phyloP scores from a whole-genome alignment of 2,888 invertebrate genomes.

The Ischnura elegans region DNA sequence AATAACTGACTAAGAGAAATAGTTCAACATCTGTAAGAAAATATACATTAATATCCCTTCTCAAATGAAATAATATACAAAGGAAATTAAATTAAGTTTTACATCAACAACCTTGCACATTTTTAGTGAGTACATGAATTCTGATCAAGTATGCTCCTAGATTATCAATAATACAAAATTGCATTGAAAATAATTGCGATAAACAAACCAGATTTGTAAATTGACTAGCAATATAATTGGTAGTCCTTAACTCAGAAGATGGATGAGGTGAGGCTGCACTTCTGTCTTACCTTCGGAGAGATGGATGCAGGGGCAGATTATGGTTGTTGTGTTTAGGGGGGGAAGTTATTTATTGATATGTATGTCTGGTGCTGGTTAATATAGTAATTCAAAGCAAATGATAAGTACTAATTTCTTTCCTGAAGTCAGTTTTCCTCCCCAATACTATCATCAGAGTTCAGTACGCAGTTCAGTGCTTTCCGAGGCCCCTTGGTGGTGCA shows the following conservation, averaged over 20 bases:
- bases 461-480: background rate
- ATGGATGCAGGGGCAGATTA: no score
- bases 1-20: background rate
- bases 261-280: background rate
- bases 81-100: background rate
- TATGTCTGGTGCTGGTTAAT: conserved; percentile 6
- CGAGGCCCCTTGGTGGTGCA: no score
- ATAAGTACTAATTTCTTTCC: background rate
- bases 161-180: background rate
- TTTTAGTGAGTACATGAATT: background rate
- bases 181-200: background rate
- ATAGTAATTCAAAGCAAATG: conserved; percentile 29
- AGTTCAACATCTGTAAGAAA: conserved; percentile 46
- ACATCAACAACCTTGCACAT: background rate
- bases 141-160: background rate
- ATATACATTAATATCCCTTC: conserved; percentile 53
- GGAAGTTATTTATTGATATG: conserved; percentile 40
- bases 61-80: background rate
- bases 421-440: conserved; percentile 43
- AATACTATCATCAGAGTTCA: conserved; percentile 45
- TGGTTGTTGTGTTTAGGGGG: no score
- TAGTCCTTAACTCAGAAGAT: background rate
- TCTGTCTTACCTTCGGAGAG: no score
- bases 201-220: background rate
- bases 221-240: background rate